Evolutionary conservation across 2,113 vertebrate genomes (phyloP).

Genomic region (Calonectris borealis): DNA sequence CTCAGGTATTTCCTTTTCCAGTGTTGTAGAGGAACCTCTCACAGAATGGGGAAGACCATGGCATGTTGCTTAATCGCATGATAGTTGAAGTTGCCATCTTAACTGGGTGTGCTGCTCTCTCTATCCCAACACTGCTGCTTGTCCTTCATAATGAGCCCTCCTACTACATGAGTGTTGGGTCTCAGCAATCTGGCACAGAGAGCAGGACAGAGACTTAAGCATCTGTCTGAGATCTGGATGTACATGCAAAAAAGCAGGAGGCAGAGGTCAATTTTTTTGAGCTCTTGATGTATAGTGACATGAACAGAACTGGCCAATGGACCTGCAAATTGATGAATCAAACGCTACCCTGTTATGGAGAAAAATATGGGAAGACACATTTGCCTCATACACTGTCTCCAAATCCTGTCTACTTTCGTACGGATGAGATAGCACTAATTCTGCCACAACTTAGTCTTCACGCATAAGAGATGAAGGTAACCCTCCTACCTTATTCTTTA

Average conservation of each 20-base stretch:
- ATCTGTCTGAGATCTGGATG: not conserved
- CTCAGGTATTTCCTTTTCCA: not conserved
- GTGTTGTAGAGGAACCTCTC: not conserved
- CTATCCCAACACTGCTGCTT: not conserved
- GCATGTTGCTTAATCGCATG: not conserved
- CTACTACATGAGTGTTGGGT: not conserved
- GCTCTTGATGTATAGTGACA: not conserved
- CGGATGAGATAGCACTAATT: not conserved
- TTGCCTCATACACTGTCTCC: not conserved
- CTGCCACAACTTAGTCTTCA: not conserved
- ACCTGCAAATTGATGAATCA: not conserved
- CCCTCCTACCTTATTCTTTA: not conserved
- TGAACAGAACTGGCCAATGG: not conserved
- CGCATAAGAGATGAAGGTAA: not conserved
- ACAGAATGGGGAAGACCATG: not conserved
- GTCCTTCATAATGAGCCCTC: not conserved
- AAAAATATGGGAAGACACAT: not conserved
- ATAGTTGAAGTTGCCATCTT: not conserved
- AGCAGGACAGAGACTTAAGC: not conserved
- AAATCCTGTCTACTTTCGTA: not conserved
- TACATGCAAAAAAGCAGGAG: not conserved
- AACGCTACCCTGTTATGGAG: not conserved
- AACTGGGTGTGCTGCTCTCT: not conserved
- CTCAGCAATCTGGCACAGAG: not conserved
- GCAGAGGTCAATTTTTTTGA: not conserved